Evolutionary conservation across 2,113 vertebrate genomes (phyloP), one percentile per base, ranked within the genome.

Genomic region (Podarcis muralis): DNA sequence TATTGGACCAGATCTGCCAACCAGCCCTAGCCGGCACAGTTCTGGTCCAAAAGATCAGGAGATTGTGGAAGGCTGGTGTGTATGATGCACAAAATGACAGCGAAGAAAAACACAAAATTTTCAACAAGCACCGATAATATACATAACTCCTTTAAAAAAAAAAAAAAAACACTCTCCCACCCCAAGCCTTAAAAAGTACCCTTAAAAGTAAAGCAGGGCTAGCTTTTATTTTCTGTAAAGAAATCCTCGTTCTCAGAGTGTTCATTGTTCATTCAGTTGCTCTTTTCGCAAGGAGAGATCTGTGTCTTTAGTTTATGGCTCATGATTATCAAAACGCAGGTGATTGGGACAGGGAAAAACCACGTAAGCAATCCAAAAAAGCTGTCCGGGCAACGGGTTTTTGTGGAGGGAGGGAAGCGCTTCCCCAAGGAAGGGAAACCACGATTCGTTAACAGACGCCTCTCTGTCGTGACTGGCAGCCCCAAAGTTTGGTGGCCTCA

Each of bases 311-410:
- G 82, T 59, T 81, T 76, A 87, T 0, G 2, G 89, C 8, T 81
- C 62, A 2, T 0, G 83, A 90, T 88, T 87, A 94, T 89, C 91
- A 72, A 84, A 91, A 92, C 0, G 4, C 65, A 84, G 66, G 68
- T 25, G 5, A 13, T 0, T 2, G n/a, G 30, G 2, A 16, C 23
- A 1, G 27, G 65, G 40, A 1, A 1, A 1, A 1, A 27, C 1
- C n/a, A 3, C 25, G 9, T 4, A 59, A 81, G 27, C 57, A 66
- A 72, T 69, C 32, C 27, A 30, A 81, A 82, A 69, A 86, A n/a
- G 23, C 53, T 30, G 23, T 6, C 18, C 13, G 30, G 40, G 48
- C 32, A 35, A 22, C 5, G 59, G 78, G 16, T 40, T 77, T 53
- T 77, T 57, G 4, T 25, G 53, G 32, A 59, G 20, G n/a, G n/a